Evolutionary conservation across 2,113 vertebrate species (phyloP), one percentile per base, ranked within the genome.

Genomic region (Clarias gariepinus): DNA sequence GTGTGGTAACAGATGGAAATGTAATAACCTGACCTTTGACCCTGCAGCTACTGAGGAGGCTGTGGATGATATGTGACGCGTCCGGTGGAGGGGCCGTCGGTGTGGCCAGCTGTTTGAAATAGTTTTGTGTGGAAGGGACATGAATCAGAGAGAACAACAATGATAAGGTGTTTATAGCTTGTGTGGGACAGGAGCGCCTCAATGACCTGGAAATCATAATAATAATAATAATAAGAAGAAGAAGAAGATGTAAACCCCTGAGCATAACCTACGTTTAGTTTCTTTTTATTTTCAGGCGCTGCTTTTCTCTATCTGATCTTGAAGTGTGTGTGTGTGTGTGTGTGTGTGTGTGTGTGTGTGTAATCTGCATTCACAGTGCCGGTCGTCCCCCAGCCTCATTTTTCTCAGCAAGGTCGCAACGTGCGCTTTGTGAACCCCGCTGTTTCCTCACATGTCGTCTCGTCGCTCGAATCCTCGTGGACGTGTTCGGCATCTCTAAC

Each of bases 1-100:
- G n/a, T 8, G 6, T 79, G 47, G 13, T 57, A 79, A 79, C 76
- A 79, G n/a, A 79, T 79, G 76, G 47, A 57, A 79, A 78, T 78
- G 76, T 78, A 78, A 79, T 79, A 30, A 79, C 7, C 3, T 11
- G 53, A 79, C 76, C 76, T 57, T 57, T 30, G 76, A 79, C 76
- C 76, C 53, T 10, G 4, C 7, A 30, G 52, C 52, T 79, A 79
- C 76, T 57, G 25, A n/a, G 15, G 76, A 79, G 52, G 52, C 57
- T 57, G 76, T 2, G n/a, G n/a, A 30, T 79, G 76, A 79, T 30
- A 9, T 79, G 76, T 57, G 76, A 30, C 19, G 76, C 30, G 52
- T 57, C 3, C 2, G 12, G 76, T 12, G 1, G 52, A 78, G n/a
- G 15, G 30, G 76, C 0, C 30, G 36, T 52, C 21, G 33, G 36